A percentile compares a stretch with the other conserved stretches of the same genome.
Evolutionary conservation across 2,113 vertebrate species (phyloP).

Genomic region (Mystacornis crossleyi): DNA sequence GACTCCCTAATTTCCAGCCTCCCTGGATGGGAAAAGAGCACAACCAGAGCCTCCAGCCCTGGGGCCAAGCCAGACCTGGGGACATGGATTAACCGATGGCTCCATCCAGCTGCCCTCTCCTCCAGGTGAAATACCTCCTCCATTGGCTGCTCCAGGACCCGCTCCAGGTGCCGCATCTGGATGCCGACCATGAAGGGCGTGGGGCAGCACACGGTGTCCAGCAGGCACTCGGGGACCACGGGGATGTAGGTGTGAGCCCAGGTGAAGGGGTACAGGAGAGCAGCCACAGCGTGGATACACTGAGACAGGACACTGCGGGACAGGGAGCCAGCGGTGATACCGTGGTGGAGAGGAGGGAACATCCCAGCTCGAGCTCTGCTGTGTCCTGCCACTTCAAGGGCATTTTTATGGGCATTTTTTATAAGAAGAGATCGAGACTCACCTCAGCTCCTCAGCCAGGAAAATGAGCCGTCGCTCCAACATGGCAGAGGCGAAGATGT

Average conservation of each 20-base stretch:
- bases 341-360: background rate
- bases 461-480: constrained; percentile 92
- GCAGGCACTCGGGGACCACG: constrained; percentile 89
- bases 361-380: background rate
- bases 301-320: constrained; percentile 87
- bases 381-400: background rate
- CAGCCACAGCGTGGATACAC: constrained; percentile 88
- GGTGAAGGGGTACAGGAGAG: constrained; percentile 94
- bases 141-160: constrained; percentile 83
- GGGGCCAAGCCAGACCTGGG: background rate
- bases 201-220: constrained; percentile 92
- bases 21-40: background rate
- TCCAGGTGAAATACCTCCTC: constrained; percentile 69
- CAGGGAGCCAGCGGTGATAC: background rate
- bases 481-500: constrained; percentile 86
- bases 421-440: background rate
- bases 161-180: constrained; percentile 80
- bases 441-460: constrained; percentile 92
- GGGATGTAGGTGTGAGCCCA: constrained; percentile 98
- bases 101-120: background rate
- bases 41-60: background rate
- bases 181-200: constrained; percentile 95
- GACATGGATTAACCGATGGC: rapidly evolving
- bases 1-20: background rate
- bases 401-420: background rate